Percentiles rank a stretch among this genome's conserved stretches.
These are phyloP conservation scores for Drosophila melanosoma DNA, from an alignment of 2,888 invertebrate genomes.

Conservation along the genomic window DNA sequence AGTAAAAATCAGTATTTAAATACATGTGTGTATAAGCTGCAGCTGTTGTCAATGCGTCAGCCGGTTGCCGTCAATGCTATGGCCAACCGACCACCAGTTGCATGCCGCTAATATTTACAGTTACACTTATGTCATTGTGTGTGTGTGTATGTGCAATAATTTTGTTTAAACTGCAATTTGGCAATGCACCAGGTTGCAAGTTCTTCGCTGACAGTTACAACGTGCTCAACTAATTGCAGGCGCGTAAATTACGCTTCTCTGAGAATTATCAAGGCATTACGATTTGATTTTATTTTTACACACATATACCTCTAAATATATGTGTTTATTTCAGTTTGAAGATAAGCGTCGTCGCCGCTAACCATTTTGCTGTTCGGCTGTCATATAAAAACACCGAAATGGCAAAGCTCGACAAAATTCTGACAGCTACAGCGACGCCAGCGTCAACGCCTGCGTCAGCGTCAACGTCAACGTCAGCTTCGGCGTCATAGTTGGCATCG, in stretches of 20 bases:
- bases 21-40: background rate
- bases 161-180: conserved; percentile 43
- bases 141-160: conserved; percentile 20
- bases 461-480: conserved; percentile 1
- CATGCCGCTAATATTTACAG: conserved; percentile 33
- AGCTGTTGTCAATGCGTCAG: conserved; percentile 3
- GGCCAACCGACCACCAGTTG: conserved; percentile 58
- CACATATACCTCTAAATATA: background rate
- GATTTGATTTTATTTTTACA: conserved; percentile 23
- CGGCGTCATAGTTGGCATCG: conserved; percentile 30
- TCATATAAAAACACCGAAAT: conserved; percentile 49
- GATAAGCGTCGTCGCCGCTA: conserved; percentile 64
- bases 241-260: conserved; percentile 56
- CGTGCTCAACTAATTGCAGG: conserved; percentile 59
- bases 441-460: conserved; percentile 8
- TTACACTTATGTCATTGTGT: conserved; percentile 1
- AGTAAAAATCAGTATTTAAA: conserved; percentile 2
- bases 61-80: conserved; percentile 2
- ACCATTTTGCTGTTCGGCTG: conserved; percentile 41
- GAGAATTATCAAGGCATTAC: conserved; percentile 37
- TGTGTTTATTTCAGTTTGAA: conserved; percentile 33
- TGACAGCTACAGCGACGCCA: conserved; percentile 31
- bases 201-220: conserved; percentile 47
- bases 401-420: conserved; percentile 36
- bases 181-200: conserved; percentile 62